Conservation (phyloP, 2,888 invertebrate species). For the Spisula solida region DNA sequence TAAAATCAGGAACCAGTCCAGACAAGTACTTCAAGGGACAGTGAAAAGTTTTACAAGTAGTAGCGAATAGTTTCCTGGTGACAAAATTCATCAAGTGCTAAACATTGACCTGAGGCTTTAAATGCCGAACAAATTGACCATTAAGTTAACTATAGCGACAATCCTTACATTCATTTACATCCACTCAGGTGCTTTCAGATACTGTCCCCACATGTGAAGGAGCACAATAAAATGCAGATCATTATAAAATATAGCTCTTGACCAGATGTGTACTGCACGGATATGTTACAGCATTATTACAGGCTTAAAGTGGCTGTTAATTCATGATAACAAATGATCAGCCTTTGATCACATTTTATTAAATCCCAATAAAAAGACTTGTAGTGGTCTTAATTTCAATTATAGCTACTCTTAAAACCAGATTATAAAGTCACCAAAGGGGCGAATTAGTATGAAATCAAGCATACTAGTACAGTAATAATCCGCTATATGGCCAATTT, state of each 20-base stretch:
- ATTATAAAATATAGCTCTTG: constrained; percentile 39
- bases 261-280: constrained; percentile 21
- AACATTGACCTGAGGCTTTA: constrained; percentile 11
- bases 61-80: constrained; percentile 32
- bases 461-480: constrained; percentile 31
- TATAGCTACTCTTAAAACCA: constrained; percentile 40
- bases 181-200: background rate
- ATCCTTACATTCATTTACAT: background rate
- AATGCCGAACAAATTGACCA: constrained; percentile 35
- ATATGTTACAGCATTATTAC: constrained; percentile 45
- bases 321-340: constrained; percentile 39
- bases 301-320: constrained; percentile 46
- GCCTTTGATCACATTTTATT: constrained; percentile 55
- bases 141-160: constrained; percentile 24
- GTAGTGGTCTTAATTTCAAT: constrained; percentile 51
- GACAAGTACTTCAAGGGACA: constrained; percentile 14
- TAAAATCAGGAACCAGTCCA: constrained; percentile 28
- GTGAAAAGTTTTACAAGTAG: constrained; percentile 44
- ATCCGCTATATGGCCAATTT: background rate
- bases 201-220: background rate
- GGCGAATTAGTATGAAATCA: constrained; percentile 43
- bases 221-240: constrained; percentile 35
- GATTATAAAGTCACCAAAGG: constrained; percentile 49
- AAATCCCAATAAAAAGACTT: constrained; percentile 43
- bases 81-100: constrained; percentile 19